phyloP scores from a whole-genome alignment of 37 sponge, comb jelly and placozoan species.

The Eunapius fragilis region DNA sequence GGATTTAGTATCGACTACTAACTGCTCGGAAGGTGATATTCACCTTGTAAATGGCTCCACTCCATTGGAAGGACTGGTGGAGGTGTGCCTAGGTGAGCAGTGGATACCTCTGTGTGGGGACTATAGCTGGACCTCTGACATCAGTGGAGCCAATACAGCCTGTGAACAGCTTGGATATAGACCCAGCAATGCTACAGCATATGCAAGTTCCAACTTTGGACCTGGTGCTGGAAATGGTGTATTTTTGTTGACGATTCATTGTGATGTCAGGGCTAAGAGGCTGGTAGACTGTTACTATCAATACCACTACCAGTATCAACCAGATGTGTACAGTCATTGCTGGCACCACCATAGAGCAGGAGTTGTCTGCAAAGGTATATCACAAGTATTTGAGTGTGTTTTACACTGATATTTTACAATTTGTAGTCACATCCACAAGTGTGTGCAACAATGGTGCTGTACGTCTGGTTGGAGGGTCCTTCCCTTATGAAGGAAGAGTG shows the following conservation, averaged over 20 bases:
- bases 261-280: background rate
- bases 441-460: background rate
- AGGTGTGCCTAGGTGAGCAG: background rate
- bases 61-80: background rate
- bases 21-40: background rate
- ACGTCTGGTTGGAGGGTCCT: slow-evolving; percentile 18
- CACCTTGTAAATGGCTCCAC: background rate
- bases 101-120: background rate
- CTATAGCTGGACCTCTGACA: background rate
- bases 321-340: background rate
- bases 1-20: background rate
- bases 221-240: background rate
- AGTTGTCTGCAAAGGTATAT: background rate
- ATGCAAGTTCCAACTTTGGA: background rate
- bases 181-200: background rate
- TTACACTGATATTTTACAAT: background rate
- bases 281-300: background rate
- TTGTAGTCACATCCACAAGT: background rate
- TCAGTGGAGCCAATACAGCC: background rate
- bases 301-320: background rate
- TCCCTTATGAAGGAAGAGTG: slow-evolving; percentile 46
- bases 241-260: background rate
- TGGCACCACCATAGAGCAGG: background rate
- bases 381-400: too few species aligned
- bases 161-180: background rate